phyloP scores from a whole-genome alignment of 2,113 vertebrate genomes.

The Alosa alosa region DNA sequence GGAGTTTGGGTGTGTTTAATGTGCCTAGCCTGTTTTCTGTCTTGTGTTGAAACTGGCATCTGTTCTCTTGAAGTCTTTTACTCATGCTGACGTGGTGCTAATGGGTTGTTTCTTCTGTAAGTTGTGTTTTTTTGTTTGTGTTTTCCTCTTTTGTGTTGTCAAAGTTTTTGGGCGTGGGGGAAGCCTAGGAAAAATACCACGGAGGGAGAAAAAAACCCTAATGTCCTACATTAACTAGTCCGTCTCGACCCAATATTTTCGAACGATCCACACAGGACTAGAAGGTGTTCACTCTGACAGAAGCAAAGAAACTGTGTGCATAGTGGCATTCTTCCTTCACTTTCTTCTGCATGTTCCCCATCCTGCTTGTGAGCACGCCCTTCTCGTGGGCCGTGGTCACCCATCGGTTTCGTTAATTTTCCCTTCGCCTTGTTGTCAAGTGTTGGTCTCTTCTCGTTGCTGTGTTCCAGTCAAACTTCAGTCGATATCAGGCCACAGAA shows the following conservation, averaged over 20 bases:
- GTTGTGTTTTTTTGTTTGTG: background rate
- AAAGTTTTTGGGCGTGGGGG: background rate
- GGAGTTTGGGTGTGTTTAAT: slow-evolving; percentile 27
- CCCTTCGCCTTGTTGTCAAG: background rate
- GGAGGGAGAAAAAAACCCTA: background rate
- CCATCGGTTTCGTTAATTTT: background rate
- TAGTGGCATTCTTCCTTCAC: background rate
- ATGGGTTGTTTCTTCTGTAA: slow-evolving; percentile 26
- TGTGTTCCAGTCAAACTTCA: background rate
- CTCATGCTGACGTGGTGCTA: slow-evolving; percentile 37
- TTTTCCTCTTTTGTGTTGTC: slow-evolving; percentile 17
- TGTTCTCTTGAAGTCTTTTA: slow-evolving; percentile 2
- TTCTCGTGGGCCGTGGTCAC: background rate
- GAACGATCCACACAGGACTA: background rate
- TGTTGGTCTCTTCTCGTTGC: background rate
- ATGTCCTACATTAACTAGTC: background rate
- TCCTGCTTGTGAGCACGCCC: background rate
- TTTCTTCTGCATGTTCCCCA: slow-evolving; percentile 9
- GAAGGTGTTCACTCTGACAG: background rate
- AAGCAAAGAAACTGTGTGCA: background rate
- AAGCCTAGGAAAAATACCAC: background rate
- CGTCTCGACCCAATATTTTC: background rate
- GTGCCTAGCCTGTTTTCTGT: slow-evolving; percentile 42
- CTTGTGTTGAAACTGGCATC: slow-evolving; percentile 22
- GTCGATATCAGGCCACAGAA: background rate